phyloP scores from a whole-genome alignment of 2,113 vertebrate genomes.

The Petrocephalus zakoni region DNA sequence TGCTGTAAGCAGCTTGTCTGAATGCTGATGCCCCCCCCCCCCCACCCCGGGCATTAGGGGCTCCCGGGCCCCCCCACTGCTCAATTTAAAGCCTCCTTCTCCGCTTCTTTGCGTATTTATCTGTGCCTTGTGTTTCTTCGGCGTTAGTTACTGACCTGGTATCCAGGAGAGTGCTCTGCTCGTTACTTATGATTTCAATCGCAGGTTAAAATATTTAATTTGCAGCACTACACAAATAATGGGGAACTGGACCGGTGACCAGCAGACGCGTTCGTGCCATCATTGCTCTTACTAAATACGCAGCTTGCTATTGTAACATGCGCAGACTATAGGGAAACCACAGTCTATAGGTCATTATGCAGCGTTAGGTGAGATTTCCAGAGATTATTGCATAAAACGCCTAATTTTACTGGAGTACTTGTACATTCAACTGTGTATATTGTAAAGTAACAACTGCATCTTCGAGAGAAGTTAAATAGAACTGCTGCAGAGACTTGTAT shows the following conservation, averaged over 20 bases:
- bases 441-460: background rate
- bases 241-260: slow-evolving; percentile 42
- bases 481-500: background rate
- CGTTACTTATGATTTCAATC: slow-evolving; percentile 37
- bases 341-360: background rate
- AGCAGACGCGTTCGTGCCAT: background rate
- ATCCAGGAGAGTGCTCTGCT: slow-evolving; percentile 57
- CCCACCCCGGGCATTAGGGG: too few species aligned
- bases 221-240: slow-evolving; percentile 60
- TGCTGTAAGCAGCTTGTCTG: background rate
- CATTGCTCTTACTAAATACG: background rate
- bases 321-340: background rate
- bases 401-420: background rate
- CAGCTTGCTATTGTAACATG: background rate
- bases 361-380: background rate
- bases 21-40: background rate
- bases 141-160: slow-evolving; percentile 56
- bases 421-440: background rate
- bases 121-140: slow-evolving; percentile 57
- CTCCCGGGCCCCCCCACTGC: background rate
- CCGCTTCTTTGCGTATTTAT: slow-evolving; percentile 41
- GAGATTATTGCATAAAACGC: background rate
- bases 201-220: slow-evolving; percentile 30
- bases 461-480: background rate
- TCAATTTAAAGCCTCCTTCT: slow-evolving; percentile 32